Base-by-base conservation (phyloP, 2,113 vertebrate species). In the Gallinago paraguaiae region DNA sequence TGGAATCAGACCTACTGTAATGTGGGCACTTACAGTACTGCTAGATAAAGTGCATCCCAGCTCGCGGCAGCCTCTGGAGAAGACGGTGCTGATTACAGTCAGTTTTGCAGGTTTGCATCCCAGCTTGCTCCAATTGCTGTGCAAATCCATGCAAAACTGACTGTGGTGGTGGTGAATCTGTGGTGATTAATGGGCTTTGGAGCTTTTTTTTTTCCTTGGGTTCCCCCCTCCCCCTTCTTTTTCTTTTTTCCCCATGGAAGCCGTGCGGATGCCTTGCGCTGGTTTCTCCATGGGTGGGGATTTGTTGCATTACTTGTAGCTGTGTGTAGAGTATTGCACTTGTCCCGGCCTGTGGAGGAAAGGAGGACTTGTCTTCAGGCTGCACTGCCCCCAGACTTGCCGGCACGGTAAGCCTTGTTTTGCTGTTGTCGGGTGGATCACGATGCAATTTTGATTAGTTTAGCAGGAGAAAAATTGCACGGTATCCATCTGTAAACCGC, bases 121-220 rank as follows among this genome's bases (percentile, higher is more conserved):
- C 99, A 99, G 99, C 99, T 97, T 98, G 37, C 84, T 99, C 99
- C 99, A 98, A 99, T 99, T 99, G 94, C 99, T 99, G 99, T 99
- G 99, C 99, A 99, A 99, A 99, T 99, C 99, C 99, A 99, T 99
- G 99, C 99, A 99, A 99, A 99, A 99, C 99, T 99, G 99, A 99
- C 98, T 98, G 99, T 99, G 98, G 99, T 97, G 78, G 96, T 92
- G 92, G 91, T 95, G 65, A 94, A 95, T 86, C 96, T 88, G 91
- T 92, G 76, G 51, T 72, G 67, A 93, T 79, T 91, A 27, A 67
- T 43, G 57, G 72, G 60, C 15, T 76, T 82, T 51, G 41, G 50
- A 70, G 82, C 22, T 18, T 27, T 3, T 17, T 7, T 7, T 28
- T 16, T 5, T 13, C 4, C 14, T 53, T 53, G 46, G 46, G 46